These are phyloP conservation scores for Scortum barcoo DNA, from an alignment of 2,113 vertebrate genomes.

Conservation along the genomic window DNA sequence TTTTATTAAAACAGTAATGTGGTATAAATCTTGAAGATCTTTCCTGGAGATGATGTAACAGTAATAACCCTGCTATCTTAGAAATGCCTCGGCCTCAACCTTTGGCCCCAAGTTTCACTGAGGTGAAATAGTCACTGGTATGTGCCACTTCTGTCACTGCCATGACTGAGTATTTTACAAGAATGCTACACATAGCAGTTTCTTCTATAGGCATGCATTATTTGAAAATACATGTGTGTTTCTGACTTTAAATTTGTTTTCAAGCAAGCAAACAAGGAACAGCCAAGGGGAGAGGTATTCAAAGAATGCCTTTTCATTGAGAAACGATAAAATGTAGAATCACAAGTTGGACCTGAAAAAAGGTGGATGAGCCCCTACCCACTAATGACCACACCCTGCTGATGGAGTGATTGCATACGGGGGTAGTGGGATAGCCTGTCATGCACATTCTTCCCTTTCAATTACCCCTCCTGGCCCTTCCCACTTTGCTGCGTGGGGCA, in stretches of 20 bases:
- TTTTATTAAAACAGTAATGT: neutral
- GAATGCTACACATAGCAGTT: neutral
- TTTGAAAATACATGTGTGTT: neutral
- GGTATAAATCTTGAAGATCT: neutral
- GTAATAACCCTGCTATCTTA: slow-evolving; percentile 20
- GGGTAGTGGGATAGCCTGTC: slow-evolving; percentile 21
- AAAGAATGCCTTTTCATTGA: slow-evolving; percentile 33
- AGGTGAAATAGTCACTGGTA: slow-evolving; percentile 53
- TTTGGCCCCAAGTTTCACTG: slow-evolving; percentile 50
- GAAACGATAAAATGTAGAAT: slow-evolving; percentile 59
- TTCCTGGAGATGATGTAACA: neutral
- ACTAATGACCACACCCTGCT: slow-evolving; percentile 39
- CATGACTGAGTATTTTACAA: slow-evolving; percentile 39
- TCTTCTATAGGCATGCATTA: neutral
- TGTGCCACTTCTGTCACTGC: slow-evolving; percentile 66
- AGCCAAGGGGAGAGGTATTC: slow-evolving; percentile 23
- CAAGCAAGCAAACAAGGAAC: neutral
- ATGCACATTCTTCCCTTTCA: slow-evolving; percentile 65
- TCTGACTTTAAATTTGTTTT: slow-evolving; percentile 1
- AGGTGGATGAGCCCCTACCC: neutral
- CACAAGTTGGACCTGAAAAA: slow-evolving; percentile 66
- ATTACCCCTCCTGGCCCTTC: slow-evolving; percentile 29
- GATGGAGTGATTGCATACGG: slow-evolving; percentile 54
- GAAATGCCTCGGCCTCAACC: slow-evolving; percentile 19
- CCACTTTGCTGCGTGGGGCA: slow-evolving; percentile 43